Evolutionary conservation across 2,797 vertebrate genomes (phyloP), one percentile per base, ranked within the genome.

Genomic region (Thaleichthys pacificus): DNA sequence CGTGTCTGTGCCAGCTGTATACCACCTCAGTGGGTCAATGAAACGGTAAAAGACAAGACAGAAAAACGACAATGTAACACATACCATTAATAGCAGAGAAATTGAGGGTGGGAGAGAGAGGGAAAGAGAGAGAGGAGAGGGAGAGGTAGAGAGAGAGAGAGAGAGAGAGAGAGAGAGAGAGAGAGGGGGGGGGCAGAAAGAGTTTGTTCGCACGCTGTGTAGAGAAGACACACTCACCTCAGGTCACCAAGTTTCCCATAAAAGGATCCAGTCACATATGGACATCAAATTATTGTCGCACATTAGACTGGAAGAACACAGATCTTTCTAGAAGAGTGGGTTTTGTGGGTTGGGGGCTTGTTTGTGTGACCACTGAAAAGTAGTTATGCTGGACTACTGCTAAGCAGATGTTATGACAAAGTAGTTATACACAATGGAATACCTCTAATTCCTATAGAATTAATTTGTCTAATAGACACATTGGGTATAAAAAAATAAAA

Each of bases 21-120:
- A 81, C 81, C 58, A 76, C 87, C 91, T 80, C 75, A 78, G 86
- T 76, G 88, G 93, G 90, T 93, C 93, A 92, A 91, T 70, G 82
- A 90, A 90, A 86, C 80, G 84, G 72, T 82, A 82, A 73, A 87
- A 71, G 69, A 80, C 70, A 60, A 56, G 21, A 64, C 56, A 69
- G 49, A 79, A 84, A 78, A 76, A 73, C 26, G 42, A 85, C 70
- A 81, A 82, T 17, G 85, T 82, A 81, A 87, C 81, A 74, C 89
- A 85, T 81, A 66, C 80, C 51, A 85, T 85, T 80, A 90, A 88
- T 74, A 61, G 69, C 66, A 71, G 54, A 67, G 49, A 61, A 66
- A 30, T 62, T 66, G 69, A 66, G 71, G 70, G 21, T 56, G 68
- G 73, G 76, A 47, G 2, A 47, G 11, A 12, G 38, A 42, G 8